phyloP scores from a whole-genome alignment of 1,140 invertebrate genomes.

The Vanessa atalanta region DNA sequence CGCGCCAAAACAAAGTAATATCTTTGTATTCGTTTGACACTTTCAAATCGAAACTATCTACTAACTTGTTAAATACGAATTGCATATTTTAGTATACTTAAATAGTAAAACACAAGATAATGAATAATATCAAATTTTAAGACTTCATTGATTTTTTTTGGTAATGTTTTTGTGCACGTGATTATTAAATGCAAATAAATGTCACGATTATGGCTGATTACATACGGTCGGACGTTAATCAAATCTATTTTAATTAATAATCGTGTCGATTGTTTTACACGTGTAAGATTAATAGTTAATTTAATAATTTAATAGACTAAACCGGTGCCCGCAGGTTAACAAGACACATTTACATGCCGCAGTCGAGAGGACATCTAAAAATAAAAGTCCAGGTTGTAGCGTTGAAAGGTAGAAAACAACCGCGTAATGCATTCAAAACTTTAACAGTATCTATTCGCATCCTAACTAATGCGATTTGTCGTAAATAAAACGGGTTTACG shows the following conservation, averaged over 20 bases:
- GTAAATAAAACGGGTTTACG: background rate
- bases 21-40: background rate
- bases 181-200: background rate
- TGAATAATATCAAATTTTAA: too few relatives aligned
- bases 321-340: slow-evolving; percentile 43
- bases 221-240: background rate
- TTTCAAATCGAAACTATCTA: background rate
- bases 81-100: too few relatives aligned
- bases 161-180: too few relatives aligned
- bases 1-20: slow-evolving; percentile 15
- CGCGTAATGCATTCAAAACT: slow-evolving; percentile 30
- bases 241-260: slow-evolving; percentile 7
- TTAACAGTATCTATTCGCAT: slow-evolving; percentile 21
- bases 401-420: slow-evolving; percentile 50
- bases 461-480: background rate
- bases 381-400: slow-evolving; percentile 56
- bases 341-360: slow-evolving; percentile 68
- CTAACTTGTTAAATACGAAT: too few relatives aligned
- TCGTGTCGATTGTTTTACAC: slow-evolving; percentile 18
- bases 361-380: slow-evolving; percentile 65
- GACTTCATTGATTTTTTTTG: too few relatives aligned
- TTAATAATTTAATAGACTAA: slow-evolving; percentile 25
- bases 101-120: too few relatives aligned
- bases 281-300: slow-evolving; percentile 27
- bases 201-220: background rate